phyloP scores from a whole-genome alignment of 2,888 invertebrate species.

The Amphimallon solstitiale region DNA sequence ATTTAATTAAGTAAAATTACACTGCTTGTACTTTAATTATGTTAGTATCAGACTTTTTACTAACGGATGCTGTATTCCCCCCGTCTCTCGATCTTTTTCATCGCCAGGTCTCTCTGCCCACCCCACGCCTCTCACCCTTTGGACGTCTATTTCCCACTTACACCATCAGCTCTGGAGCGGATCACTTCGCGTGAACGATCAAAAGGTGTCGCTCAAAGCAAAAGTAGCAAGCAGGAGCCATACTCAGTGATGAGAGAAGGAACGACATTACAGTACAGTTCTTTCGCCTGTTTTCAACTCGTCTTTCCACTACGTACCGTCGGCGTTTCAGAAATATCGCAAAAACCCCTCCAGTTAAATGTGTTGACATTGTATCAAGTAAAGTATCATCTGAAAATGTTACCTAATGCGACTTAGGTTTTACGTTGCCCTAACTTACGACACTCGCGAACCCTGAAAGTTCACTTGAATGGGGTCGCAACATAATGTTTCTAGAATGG shows the following conservation, averaged over 20 bases:
- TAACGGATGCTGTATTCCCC: conserved; percentile 55
- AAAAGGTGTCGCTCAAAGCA: conserved; percentile 59
- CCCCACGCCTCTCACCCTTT: conserved; percentile 7
- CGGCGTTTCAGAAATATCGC: conserved; percentile 41
- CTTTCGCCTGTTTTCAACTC: conserved; percentile 41
- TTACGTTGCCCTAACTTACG: conserved; percentile 1
- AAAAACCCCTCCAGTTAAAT: conserved; percentile 8
- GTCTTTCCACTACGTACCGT: conserved; percentile 5
- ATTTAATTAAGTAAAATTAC: conserved; percentile 69
- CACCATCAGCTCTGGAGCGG: conserved; percentile 53
- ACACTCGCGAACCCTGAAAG: conserved; percentile 10
- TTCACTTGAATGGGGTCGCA: not conserved
- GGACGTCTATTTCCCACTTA: conserved; percentile 45
- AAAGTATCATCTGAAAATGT: conserved; percentile 14
- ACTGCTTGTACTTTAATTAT: conserved; percentile 68
- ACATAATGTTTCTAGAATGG: conserved; percentile 42
- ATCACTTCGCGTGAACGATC: conserved; percentile 59
- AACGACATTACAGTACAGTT: conserved; percentile 29
- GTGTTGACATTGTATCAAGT: conserved; percentile 36
- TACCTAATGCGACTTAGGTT: conserved; percentile 1
- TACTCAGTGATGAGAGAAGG: no score
- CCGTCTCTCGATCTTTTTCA: conserved; percentile 23
- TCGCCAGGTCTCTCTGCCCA: not conserved
- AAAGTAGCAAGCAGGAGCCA: conserved; percentile 7
- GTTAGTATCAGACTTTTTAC: conserved; percentile 66